Conservation (phyloP, 2,888 invertebrate species). For the Brachylomia viminalis region DNA sequence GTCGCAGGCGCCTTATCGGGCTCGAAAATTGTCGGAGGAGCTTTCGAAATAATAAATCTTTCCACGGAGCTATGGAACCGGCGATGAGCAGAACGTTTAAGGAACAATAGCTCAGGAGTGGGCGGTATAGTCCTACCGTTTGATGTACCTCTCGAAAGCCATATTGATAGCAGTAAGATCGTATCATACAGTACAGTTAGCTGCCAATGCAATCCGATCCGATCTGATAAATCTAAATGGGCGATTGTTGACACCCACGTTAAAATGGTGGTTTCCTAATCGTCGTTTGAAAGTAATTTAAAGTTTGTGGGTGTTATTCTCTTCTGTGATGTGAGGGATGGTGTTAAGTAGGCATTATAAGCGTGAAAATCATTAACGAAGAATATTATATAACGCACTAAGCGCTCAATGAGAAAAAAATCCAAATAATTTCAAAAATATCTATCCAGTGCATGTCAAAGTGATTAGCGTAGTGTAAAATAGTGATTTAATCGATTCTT, state of each 20-base stretch:
- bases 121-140: conserved; percentile 50
- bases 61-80: conserved; percentile 63
- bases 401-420: neutral
- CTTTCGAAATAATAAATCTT: conserved; percentile 82
- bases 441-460: conserved; percentile 29
- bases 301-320: conserved; percentile 15
- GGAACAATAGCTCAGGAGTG: conserved; percentile 56
- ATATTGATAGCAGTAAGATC: conserved; percentile 47
- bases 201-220: conserved; percentile 47
- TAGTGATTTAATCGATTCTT: conserved; percentile 27
- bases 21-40: conserved; percentile 72
- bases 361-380: neutral
- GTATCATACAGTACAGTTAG: conserved; percentile 50
- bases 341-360: neutral
- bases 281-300: conserved; percentile 32
- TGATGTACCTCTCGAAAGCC: conserved; percentile 29
- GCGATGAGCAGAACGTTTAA: conserved; percentile 58
- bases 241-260: conserved; percentile 51
- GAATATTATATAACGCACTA: neutral
- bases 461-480: neutral
- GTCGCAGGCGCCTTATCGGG: conserved; percentile 76
- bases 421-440: neutral
- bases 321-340: neutral
- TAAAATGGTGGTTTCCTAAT: conserved; percentile 29
- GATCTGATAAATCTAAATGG: conserved; percentile 47